Percentiles rank a stretch among this genome's conserved stretches.
Evolutionary conservation across 1,140 invertebrate species (phyloP).

Genomic region (Arctopsyche grandis): DNA sequence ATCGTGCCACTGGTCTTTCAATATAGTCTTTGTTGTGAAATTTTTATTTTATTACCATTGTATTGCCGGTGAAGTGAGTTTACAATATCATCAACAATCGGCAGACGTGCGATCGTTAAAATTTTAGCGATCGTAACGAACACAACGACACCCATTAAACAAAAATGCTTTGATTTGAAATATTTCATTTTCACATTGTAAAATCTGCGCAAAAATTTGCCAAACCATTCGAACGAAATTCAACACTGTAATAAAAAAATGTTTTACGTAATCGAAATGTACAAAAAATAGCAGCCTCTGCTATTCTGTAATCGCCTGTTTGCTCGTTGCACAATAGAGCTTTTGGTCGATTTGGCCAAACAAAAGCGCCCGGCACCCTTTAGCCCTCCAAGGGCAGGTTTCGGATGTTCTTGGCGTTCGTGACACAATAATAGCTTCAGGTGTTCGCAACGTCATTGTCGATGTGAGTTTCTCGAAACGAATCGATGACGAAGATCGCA

Average conservation of each 20-base stretch:
- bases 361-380: constrained; percentile 43
- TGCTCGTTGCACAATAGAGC: constrained; percentile 6
- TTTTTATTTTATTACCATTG: constrained; percentile 50
- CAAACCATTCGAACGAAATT: too few species aligned
- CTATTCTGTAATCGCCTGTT: neutral
- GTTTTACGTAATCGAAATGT: too few species aligned
- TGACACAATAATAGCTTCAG: constrained; percentile 42
- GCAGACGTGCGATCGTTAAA: neutral
- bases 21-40: constrained; percentile 32
- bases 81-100: neutral
- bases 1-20: constrained; percentile 43
- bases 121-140: neutral
- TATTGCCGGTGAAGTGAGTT: constrained; percentile 32
- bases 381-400: constrained; percentile 45
- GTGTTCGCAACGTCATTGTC: constrained; percentile 7
- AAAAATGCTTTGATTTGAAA: too few species aligned
- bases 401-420: constrained; percentile 41
- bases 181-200: too few species aligned
- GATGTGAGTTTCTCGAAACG: neutral
- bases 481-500: constrained; percentile 2
- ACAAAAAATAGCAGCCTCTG: neutral
- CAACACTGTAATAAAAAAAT: too few species aligned
- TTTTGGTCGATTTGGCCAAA: constrained; percentile 32
- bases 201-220: too few species aligned
- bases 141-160: too few species aligned